phyloP scores from a whole-genome alignment of 2,113 vertebrate genomes.

The Penelope pileata region DNA sequence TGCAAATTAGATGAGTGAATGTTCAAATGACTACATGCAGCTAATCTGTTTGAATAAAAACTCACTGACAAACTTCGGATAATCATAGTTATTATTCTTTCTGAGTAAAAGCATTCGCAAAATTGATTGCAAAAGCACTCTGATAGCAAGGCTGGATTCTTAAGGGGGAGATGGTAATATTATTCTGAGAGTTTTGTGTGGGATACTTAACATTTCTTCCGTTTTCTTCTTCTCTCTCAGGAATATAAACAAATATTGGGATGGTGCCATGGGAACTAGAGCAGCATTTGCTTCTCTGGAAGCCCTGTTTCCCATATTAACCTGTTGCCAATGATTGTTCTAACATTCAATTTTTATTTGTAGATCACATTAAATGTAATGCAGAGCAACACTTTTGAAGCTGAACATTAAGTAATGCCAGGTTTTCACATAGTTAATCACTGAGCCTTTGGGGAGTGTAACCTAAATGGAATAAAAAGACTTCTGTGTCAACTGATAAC shows the following conservation, averaged over 20 bases:
- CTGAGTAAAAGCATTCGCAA: slow-evolving; percentile 18
- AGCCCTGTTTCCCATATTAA: neutral
- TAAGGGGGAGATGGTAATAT: neutral
- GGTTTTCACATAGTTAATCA: neutral
- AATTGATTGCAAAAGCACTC: slow-evolving; percentile 6
- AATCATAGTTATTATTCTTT: slow-evolving; percentile 2
- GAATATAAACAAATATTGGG: slow-evolving; percentile 48
- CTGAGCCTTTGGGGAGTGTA: neutral
- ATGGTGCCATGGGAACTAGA: slow-evolving; percentile 63
- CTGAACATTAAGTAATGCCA: neutral
- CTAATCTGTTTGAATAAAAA: neutral
- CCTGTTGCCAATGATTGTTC: neutral
- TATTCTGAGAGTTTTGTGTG: slow-evolving; percentile 44
- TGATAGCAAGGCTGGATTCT: slow-evolving; percentile 1
- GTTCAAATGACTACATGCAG: neutral
- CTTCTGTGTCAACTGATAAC: neutral
- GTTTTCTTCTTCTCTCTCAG: slow-evolving; percentile 43
- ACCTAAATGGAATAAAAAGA: neutral
- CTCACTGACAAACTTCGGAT: neutral
- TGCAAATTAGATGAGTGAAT: neutral
- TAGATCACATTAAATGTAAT: neutral
- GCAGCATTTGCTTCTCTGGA: slow-evolving; percentile 3
- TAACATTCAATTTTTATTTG: neutral
- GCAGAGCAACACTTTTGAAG: neutral
- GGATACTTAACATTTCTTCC: slow-evolving; percentile 62